phyloP scores from a whole-genome alignment of 2,797 vertebrate genomes.

The Chelon labrosus region DNA sequence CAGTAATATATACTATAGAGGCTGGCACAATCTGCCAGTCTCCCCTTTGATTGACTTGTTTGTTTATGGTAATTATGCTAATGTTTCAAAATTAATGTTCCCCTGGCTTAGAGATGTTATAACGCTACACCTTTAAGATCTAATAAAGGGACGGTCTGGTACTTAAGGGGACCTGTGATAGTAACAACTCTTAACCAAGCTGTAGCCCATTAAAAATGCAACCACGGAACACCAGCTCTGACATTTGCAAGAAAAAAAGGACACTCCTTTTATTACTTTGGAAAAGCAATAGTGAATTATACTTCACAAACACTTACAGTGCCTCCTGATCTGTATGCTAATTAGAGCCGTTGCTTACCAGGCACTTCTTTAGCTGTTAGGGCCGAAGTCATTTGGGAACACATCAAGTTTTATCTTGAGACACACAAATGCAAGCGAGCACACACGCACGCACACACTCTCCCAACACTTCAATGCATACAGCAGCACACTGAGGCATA shows the following conservation, averaged over 20 bases:
- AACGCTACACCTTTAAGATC: conserved; percentile 52
- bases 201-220: conserved; percentile 31
- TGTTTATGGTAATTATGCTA: conserved; percentile 56
- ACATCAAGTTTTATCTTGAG: conserved; percentile 53
- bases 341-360: conserved; percentile 62
- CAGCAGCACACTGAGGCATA: neutral
- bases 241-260: conserved; percentile 45
- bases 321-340: conserved; percentile 66
- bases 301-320: conserved; percentile 62
- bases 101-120: conserved; percentile 32
- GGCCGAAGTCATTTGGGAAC: conserved; percentile 60
- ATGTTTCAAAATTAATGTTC: conserved; percentile 52
- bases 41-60: conserved; percentile 37
- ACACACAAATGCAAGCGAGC: conserved; percentile 25
- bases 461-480: neutral
- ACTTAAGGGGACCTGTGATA: conserved; percentile 31
- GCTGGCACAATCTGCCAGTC: conserved; percentile 44
- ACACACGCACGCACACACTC: neutral
- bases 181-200: conserved; percentile 59
- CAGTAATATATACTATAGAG: conserved; percentile 17
- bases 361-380: conserved; percentile 65
- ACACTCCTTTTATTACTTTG: conserved; percentile 45
- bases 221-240: conserved; percentile 6
- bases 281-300: conserved; percentile 48
- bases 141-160: conserved; percentile 39